Evolutionary conservation across 2,113 vertebrate species (phyloP).

Genomic region (Phaethornis superciliosus): DNA sequence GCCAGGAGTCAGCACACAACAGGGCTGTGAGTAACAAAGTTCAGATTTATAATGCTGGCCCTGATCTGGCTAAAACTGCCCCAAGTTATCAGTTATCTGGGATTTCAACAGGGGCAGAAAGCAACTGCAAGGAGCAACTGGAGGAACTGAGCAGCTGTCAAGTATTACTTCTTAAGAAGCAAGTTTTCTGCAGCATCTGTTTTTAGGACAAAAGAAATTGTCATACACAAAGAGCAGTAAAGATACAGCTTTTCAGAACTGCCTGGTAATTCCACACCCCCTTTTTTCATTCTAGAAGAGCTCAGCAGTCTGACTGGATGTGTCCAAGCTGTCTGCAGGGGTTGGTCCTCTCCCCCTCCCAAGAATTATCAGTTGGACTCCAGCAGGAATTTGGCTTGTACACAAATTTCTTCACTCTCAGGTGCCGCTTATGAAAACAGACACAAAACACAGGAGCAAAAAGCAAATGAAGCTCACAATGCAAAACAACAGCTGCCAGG

Average conservation of each 20-base stretch:
- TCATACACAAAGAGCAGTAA: rapidly evolving
- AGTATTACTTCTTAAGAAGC: too few relatives aligned
- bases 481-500: not conserved
- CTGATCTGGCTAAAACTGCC: not conserved
- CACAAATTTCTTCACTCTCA: not conserved
- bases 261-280: not conserved
- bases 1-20: not conserved
- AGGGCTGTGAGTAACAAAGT: not conserved
- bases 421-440: not conserved
- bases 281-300: not conserved
- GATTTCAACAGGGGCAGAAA: not conserved
- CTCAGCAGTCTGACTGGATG: not conserved
- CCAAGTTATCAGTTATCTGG: not conserved
- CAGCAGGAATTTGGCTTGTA: not conserved
- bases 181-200: not conserved
- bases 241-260: rapidly evolving
- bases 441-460: not conserved
- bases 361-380: not conserved
- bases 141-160: not conserved
- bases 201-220: not conserved
- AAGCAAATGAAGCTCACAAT: rapidly evolving
- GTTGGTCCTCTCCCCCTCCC: not conserved
- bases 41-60: not conserved
- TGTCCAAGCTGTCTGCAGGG: not conserved
- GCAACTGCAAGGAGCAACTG: not conserved